Conservation (phyloP, 2,888 invertebrate species). For the Thalpophila matura region DNA sequence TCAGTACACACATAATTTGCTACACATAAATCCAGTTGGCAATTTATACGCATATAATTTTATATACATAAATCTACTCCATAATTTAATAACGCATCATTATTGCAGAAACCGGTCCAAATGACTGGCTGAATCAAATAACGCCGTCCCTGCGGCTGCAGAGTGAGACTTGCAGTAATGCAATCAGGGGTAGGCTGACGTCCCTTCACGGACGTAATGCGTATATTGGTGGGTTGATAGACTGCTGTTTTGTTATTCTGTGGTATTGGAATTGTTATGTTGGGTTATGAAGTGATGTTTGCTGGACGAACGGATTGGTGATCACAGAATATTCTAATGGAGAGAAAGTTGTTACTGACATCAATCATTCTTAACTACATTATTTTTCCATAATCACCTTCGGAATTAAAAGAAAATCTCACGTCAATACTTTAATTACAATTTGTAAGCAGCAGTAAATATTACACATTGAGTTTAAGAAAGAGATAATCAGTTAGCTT, state of each 20-base stretch:
- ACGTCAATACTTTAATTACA: too few relatives aligned
- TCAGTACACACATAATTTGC: constrained; percentile 8
- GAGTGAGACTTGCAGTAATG: constrained; percentile 58
- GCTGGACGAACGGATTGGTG: too few relatives aligned
- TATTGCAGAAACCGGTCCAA: constrained; percentile 57
- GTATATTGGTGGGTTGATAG: constrained; percentile 20
- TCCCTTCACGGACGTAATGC: constrained; percentile 18
- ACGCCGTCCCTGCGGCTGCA: constrained; percentile 50
- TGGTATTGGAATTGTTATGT: neutral
- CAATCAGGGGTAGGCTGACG: constrained; percentile 50
- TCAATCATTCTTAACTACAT: too few relatives aligned
- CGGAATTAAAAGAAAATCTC: too few relatives aligned
- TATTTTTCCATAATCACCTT: too few relatives aligned
- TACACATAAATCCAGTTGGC: constrained; percentile 36
- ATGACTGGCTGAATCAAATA: constrained; percentile 58
- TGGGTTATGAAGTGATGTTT: neutral
- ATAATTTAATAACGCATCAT: constrained; percentile 49
- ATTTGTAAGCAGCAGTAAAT: too few relatives aligned
- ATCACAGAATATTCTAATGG: too few relatives aligned
- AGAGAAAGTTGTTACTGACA: too few relatives aligned
- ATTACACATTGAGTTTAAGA: too few relatives aligned
- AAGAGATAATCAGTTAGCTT: too few relatives aligned
- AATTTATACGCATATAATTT: constrained; percentile 18
- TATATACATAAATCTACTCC: constrained; percentile 36
- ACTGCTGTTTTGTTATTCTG: constrained; percentile 39